phyloP scores from a whole-genome alignment of 1,140 invertebrate genomes.

The Bombus breviceps region DNA sequence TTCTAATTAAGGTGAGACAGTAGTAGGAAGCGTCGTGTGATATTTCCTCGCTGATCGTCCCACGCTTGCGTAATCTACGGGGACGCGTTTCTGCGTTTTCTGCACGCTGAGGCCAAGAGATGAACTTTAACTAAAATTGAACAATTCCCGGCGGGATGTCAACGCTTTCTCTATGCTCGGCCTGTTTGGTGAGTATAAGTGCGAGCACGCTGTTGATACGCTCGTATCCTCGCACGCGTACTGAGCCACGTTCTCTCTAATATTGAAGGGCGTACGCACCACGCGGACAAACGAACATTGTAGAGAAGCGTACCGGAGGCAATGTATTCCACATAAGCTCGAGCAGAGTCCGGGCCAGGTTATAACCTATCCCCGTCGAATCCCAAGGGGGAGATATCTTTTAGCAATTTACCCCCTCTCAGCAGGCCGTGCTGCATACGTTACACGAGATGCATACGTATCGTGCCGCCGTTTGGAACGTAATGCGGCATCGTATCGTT shows the following conservation, averaged over 20 bases:
- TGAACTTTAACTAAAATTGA: conserved; percentile 72
- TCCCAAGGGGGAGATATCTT: conserved; percentile 74
- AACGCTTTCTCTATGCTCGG: conserved; percentile 32
- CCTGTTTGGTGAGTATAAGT: conserved; percentile 36
- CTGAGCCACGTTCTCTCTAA: not conserved
- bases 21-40: conserved; percentile 10
- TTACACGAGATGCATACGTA: conserved; percentile 56
- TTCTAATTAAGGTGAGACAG: conserved; percentile 58
- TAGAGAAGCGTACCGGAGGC: conserved; percentile 21
- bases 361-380: conserved; percentile 68
- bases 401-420: conserved; percentile 73
- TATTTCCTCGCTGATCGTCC: conserved; percentile 37
- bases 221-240: not conserved
- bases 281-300: conserved; percentile 28
- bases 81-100: conserved; percentile 51
- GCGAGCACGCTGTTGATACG: not conserved
- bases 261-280: conserved; percentile 14
- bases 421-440: conserved; percentile 42
- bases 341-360: conserved; percentile 48
- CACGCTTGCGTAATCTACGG: conserved; percentile 52
- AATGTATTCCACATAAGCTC: conserved; percentile 65
- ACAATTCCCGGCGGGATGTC: conserved; percentile 71
- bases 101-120: not conserved
- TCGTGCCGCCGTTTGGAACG: conserved; percentile 22
- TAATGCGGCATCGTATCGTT: conserved; percentile 50